These are phyloP conservation scores for Sebastes schlegelii DNA, from an alignment of 2,113 vertebrate species.

Conservation along the genomic window DNA sequence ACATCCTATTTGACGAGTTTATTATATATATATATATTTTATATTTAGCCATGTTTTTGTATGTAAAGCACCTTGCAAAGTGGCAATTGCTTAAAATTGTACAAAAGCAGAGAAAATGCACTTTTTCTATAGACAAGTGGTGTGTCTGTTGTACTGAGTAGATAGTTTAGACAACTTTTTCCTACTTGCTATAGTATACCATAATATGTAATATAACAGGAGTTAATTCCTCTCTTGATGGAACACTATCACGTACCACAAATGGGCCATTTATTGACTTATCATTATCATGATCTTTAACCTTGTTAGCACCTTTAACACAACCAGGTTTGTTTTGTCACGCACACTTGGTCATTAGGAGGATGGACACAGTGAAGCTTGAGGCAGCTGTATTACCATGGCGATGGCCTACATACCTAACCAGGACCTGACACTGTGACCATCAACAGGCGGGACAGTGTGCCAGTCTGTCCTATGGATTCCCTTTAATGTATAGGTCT, in stretches of 20 bases:
- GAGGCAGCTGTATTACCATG: slow-evolving; percentile 80
- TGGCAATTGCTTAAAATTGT: neutral
- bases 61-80: neutral
- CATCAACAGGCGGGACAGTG: slow-evolving; percentile 37
- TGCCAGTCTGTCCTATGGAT: slow-evolving; percentile 9
- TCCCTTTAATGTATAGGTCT: slow-evolving; percentile 8
- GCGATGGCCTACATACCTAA: slow-evolving; percentile 79
- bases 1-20: neutral
- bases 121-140: neutral
- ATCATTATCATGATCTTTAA: slow-evolving; percentile 5
- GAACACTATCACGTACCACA: neutral
- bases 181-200: neutral
- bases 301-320: slow-evolving; percentile 6
- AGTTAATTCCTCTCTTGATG: neutral
- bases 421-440: slow-evolving; percentile 57
- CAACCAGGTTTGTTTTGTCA: slow-evolving; percentile 33
- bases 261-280: neutral
- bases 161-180: neutral
- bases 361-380: slow-evolving; percentile 59
- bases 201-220: neutral
- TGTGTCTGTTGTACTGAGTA: neutral
- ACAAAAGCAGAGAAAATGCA: neutral
- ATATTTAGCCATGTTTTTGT: neutral
- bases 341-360: slow-evolving; percentile 54
- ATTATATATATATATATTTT: neutral